Base-by-base conservation (phyloP, 2,113 vertebrate genomes). In the Anarhynchus alexandrinus region DNA sequence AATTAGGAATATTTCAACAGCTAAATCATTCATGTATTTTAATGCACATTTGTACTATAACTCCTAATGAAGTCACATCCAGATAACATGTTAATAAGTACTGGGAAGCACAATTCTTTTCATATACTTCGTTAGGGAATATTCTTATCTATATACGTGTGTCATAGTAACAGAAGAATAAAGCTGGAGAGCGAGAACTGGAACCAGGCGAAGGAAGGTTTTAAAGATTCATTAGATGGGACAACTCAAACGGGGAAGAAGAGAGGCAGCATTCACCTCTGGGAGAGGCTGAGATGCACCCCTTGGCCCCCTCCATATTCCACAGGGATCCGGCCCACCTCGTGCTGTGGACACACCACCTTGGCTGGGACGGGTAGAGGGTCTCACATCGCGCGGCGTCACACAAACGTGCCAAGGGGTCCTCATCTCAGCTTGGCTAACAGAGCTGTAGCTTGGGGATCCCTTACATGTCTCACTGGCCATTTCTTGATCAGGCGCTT, bases 271-370 rank as follows among this genome's bases (percentile, higher is more conserved):
- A 0, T 16, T 43, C 55, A 21, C 16, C 19, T 64, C 61, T 61
- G 57, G 23, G 86, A 52, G 32, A 36, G 26, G 38, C 16, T 20
- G 38, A 88, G n/a, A 26, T 59, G 21, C 26, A 32, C 5, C 15
- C 20, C 20, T 36, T 27, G 34, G 12, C 3, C 1, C 12, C 5
- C n/a, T 30, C 65, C 1, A 2, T 17, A 8, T 51, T 11, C 36
- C 23, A 16, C 3, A 1, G 55, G 62, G 45, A 61, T 15, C 32
- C 1, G 1, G 32, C 49, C 15, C 65, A 29, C 6, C 25, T 25
- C 1, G 0, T 2, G 1, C 2, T 5, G 66, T 5, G 29, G 61
- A 34, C 65, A 25, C 2, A 0, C 3, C 6, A 1, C 34, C 29
- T 27, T 10, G 17, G 5, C 55, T 26, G 71, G 17, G 29, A 27